These are phyloP conservation scores for Delia radicum DNA, from an alignment of 1,140 invertebrate genomes.

Conservation along the genomic window DNA sequence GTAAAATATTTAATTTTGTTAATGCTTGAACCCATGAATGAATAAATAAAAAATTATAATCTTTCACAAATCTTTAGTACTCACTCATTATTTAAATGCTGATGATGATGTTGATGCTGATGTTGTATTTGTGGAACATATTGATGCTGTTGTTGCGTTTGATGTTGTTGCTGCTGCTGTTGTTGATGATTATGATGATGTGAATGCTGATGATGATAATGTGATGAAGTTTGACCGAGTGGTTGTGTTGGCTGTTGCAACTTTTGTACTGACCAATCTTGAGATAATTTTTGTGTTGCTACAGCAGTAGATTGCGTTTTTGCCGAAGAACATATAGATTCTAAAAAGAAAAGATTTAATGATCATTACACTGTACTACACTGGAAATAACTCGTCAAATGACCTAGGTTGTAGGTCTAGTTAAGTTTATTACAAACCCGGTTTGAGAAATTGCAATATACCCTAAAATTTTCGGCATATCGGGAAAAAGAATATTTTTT, in stretches of 20 bases:
- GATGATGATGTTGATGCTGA: constrained; percentile 39
- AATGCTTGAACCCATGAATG: neutral
- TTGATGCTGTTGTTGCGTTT: constrained; percentile 45
- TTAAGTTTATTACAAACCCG: too few species aligned
- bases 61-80: constrained; percentile 24
- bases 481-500: too few species aligned
- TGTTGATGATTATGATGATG: constrained; percentile 10
- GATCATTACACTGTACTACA: neutral
- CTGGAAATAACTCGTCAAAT: too few species aligned
- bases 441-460: too few species aligned
- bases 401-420: too few species aligned
- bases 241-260: neutral
- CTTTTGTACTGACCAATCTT: constrained; percentile 29
- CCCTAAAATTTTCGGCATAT: too few species aligned
- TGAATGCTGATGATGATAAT: constrained; percentile 23
- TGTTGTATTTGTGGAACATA: constrained; percentile 45
- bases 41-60: neutral
- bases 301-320: constrained; percentile 51
- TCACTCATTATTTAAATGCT: constrained; percentile 45
- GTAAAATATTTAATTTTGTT: too few species aligned
- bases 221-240: constrained; percentile 4
- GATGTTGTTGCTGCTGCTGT: neutral
- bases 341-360: constrained; percentile 36
- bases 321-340: constrained; percentile 49
- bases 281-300: constrained; percentile 48